Base-by-base conservation (phyloP, 23 tunicate genomes). In the Trididemnum clinides region DNA sequence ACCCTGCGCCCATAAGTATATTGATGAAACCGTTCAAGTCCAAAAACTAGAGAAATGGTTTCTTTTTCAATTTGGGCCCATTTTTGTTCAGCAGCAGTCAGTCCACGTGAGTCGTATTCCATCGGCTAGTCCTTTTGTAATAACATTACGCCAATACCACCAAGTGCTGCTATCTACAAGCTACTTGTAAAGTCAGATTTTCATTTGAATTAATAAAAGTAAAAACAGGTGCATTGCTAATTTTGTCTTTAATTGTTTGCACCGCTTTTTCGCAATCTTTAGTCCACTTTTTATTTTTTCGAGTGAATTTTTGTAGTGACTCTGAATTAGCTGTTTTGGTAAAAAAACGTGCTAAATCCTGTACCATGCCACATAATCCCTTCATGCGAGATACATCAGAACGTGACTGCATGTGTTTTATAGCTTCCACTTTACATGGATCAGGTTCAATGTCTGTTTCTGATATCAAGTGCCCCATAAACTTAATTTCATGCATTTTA, bases 1-100 rank as follows among this genome's bases (percentile, higher is more conserved):
- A 81, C 76, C 2, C n/a, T n/a, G 20, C 85, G 73, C 15, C 74
- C 75, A 34, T 62, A 81, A 2, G 85, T 81, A 37, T 81, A 81
- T 37, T 81, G 85, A 57, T 64, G 28, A 81, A 64, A 81, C 15
- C 85, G 75, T 63, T 81, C 85, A 6, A 81, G 54, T 10, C 85
- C 85, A 32, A 33, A 81, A 19, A 81, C 85, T 12, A 64, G 76
- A 32, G 85, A 44, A 10, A 81, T 29, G 1, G 74, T 50, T 33
- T 81, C 85, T 37, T 81, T 81, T 81, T 81, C 85, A 64, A 81
- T 81, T 35, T 81, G 85, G 34, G 75, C 85, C 85, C 85, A 81
- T 5, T 34, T 63, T 22, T 32, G 70, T 63, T 81, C 74, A 2
- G 85, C 5, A 3, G 51, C 21, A 23, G 85, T 62, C 26, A 64